These are phyloP conservation scores for Sander vitreus DNA, from an alignment of 2,113 vertebrate genomes.

Conservation along the genomic window DNA sequence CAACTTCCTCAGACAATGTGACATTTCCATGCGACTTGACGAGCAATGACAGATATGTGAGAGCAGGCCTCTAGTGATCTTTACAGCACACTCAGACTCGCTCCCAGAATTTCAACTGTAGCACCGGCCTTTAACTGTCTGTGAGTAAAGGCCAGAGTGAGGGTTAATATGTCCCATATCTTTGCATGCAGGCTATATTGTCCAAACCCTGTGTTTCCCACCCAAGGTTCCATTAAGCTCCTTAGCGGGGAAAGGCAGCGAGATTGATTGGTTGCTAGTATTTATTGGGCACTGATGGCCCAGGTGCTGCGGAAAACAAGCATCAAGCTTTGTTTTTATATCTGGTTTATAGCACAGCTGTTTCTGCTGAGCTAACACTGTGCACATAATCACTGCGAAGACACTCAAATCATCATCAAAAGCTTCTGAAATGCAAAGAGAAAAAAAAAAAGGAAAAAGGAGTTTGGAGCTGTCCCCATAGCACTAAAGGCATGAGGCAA, in stretches of 20 bases:
- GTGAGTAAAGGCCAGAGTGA: conserved; percentile 55
- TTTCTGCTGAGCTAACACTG: conserved; percentile 71
- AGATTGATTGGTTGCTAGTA: conserved; percentile 72
- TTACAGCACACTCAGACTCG: conserved; percentile 51
- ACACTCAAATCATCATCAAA: conserved; percentile 77
- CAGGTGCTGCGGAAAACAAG: conserved; percentile 79
- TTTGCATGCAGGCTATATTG: conserved; percentile 49
- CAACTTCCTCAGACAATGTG: conserved; percentile 61
- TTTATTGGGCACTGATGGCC: conserved; percentile 81
- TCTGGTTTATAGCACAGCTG: conserved; percentile 83
- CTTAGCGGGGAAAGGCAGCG: conserved; percentile 46
- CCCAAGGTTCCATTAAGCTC: conserved; percentile 66
- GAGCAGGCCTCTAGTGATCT: conserved; percentile 64
- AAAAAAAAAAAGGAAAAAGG: conserved; percentile 29
- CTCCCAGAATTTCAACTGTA: conserved; percentile 54
- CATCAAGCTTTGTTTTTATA: conserved; percentile 81
- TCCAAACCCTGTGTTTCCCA: conserved; percentile 42
- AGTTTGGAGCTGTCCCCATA: conserved; percentile 1
- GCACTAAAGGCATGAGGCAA: conserved; percentile 34
- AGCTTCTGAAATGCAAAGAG: conserved; percentile 63
- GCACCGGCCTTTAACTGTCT: conserved; percentile 44
- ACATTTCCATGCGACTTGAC: conserved; percentile 78
- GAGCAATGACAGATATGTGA: conserved; percentile 58
- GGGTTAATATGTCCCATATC: conserved; percentile 55
- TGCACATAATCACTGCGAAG: conserved; percentile 74